A percentile compares a stretch with the other conserved stretches of the same genome.
Evolutionary conservation across 2,113 vertebrate genomes (phyloP).

Genomic region (Cololabis saira): DNA sequence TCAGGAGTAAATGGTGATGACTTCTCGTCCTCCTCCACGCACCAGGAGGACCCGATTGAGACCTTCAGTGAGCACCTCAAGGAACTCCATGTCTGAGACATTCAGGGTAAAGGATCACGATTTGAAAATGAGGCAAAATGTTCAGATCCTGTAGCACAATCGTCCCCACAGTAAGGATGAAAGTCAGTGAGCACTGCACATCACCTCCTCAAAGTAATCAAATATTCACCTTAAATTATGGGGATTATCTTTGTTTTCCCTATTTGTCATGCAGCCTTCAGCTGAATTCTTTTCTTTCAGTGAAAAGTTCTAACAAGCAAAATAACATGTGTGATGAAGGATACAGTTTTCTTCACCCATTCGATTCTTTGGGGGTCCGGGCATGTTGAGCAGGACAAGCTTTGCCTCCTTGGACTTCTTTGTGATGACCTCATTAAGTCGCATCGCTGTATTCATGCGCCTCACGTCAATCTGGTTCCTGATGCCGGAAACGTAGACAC

Average conservation of each 20-base stretch:
- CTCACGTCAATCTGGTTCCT: slow-evolving; percentile 94
- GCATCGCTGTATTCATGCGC: slow-evolving; percentile 96
- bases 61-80: slow-evolving; percentile 96
- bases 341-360: slow-evolving; percentile 98
- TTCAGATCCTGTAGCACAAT: too few relatives aligned
- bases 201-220: too few relatives aligned
- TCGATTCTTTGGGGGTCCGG: slow-evolving; percentile 93
- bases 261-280: not conserved
- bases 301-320: not conserved
- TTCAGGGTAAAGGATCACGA: slow-evolving; percentile 74
- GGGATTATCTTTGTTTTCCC: not conserved
- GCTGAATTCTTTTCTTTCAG: not conserved
- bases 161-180: too few relatives aligned
- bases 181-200: too few relatives aligned
- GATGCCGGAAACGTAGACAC: slow-evolving; percentile 7
- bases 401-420: slow-evolving; percentile 95
- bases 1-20: slow-evolving; percentile 99
- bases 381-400: slow-evolving; percentile 97
- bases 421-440: slow-evolving; percentile 93
- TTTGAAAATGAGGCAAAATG: not conserved
- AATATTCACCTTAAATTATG: not conserved
- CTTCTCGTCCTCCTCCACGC: slow-evolving; percentile 95
- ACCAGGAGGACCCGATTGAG: slow-evolving; percentile 96
- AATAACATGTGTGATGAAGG: slow-evolving; percentile 23
- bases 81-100: slow-evolving; percentile 95